phyloP scores from a whole-genome alignment of 2,113 vertebrate genomes.

The Apodemus sylvaticus region DNA sequence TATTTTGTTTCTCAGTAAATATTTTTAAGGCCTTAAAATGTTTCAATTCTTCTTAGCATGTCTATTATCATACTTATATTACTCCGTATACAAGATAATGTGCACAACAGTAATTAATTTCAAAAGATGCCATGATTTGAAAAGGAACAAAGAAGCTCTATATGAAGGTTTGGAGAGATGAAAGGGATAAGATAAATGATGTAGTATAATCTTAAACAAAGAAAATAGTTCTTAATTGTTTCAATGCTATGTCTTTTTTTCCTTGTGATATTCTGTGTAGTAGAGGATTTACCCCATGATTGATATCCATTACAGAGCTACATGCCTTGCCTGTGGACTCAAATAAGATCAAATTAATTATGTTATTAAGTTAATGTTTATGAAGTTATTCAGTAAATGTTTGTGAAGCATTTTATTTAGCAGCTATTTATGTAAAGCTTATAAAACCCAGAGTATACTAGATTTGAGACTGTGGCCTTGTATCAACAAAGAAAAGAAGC shows the following conservation, averaged over 20 bases:
- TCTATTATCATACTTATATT: neutral
- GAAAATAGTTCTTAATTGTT: neutral
- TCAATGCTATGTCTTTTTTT: neutral
- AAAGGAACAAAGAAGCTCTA: neutral
- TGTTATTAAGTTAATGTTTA: constrained; percentile 64
- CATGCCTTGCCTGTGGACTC: neutral
- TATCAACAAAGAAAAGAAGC: constrained; percentile 10
- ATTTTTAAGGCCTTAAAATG: neutral
- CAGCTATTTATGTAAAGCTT: constrained; percentile 62
- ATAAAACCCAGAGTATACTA: constrained; percentile 8
- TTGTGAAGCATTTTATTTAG: constrained; percentile 49
- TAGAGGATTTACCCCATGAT: constrained; percentile 27
- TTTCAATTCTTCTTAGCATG: neutral
- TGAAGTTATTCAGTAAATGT: constrained; percentile 63
- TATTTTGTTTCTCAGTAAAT: no score
- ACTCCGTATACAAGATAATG: neutral
- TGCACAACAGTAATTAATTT: neutral
- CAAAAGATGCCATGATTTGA: neutral
- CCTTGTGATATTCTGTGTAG: neutral
- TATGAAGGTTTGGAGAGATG: neutral
- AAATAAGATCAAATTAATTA: constrained; percentile 63
- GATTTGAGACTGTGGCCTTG: neutral
- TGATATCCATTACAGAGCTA: constrained; percentile 47
- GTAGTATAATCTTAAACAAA: neutral
- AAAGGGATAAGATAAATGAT: neutral